A percentile compares a stretch with the other conserved stretches of the same genome.
These are phyloP conservation scores for Pampusana beccarii DNA, from an alignment of 2,113 vertebrate species.

Conservation along the genomic window DNA sequence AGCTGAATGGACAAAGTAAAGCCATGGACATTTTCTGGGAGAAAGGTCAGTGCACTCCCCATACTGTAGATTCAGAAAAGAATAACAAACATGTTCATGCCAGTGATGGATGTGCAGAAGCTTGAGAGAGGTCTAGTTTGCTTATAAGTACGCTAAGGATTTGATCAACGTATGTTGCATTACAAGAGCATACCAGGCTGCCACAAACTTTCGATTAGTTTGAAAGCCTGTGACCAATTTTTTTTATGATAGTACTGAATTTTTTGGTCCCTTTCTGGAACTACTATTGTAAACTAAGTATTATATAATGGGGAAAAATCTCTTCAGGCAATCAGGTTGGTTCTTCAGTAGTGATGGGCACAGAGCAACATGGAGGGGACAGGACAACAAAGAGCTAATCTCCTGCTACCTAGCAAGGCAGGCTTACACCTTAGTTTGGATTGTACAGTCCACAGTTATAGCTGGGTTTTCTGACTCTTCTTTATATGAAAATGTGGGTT, in stretches of 20 bases:
- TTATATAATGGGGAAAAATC: neutral
- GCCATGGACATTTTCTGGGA: neutral
- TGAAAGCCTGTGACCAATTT: neutral
- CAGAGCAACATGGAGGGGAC: neutral
- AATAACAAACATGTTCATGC: neutral
- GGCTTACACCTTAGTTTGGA: neutral
- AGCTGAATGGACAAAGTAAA: slow-evolving; percentile 35
- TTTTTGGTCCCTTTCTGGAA: neutral
- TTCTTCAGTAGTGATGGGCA: neutral
- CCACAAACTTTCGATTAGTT: neutral
- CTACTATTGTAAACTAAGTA: neutral
- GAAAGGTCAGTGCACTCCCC: neutral
- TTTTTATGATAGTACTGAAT: neutral
- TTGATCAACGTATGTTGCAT: neutral
- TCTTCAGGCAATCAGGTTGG: neutral
- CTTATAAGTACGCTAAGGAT: neutral
- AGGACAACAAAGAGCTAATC: neutral
- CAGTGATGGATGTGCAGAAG: neutral
- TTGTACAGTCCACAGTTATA: neutral
- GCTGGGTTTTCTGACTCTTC: neutral
- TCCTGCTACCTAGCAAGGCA: neutral
- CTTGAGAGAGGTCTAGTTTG: neutral
- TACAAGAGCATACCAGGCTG: neutral
- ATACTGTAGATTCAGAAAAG: neutral
- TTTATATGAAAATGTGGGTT: neutral